Conservation (phyloP, 2,113 vertebrate species). For the Pteropus alecto region DNA sequence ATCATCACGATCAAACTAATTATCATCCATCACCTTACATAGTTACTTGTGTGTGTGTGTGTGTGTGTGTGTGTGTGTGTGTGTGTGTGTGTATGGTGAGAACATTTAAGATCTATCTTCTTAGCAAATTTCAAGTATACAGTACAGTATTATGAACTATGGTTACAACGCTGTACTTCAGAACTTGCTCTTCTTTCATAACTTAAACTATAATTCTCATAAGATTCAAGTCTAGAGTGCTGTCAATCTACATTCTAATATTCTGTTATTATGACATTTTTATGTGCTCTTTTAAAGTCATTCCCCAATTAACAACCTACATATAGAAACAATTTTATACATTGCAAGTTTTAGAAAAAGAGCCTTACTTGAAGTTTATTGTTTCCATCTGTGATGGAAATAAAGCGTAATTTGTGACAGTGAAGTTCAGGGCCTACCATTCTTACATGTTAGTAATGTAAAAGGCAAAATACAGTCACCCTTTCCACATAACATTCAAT, state of each 20-base stretch:
- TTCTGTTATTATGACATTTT: background rate
- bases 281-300: background rate
- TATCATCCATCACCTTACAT: background rate
- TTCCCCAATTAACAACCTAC: background rate
- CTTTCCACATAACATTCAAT: background rate
- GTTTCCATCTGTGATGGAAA: background rate
- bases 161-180: background rate
- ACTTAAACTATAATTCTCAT: background rate
- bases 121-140: background rate
- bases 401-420: background rate
- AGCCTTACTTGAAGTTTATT: background rate
- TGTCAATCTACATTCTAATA: background rate
- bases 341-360: background rate
- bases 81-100: background rate
- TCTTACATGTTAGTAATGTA: background rate
- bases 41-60: background rate
- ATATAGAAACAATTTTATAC: background rate
- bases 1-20: background rate
- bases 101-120: background rate
- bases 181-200: background rate
- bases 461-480: background rate
- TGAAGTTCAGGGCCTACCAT: background rate
- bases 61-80: background rate
- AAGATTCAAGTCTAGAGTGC: background rate
- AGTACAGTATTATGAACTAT: background rate